Evolutionary conservation across 2,113 vertebrate species (phyloP), one percentile per base, ranked within the genome.

Genomic region (Hirundichthys speculiger): DNA sequence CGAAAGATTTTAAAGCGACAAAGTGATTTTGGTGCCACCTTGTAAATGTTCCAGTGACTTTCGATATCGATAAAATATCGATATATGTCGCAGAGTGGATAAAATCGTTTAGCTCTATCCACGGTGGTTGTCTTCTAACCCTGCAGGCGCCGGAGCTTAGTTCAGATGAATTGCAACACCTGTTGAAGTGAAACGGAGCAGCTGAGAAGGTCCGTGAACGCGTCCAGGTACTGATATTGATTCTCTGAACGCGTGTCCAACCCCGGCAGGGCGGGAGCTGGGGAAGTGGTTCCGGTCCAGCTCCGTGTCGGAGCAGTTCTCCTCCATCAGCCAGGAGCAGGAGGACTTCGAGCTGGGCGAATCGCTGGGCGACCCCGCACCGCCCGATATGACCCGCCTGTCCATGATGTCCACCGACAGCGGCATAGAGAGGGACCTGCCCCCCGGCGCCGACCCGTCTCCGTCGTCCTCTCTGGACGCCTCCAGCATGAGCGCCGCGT

Each of bases 361-460:
- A 20, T 57, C 93, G 0, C 69, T 87, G 0, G 21, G 49, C 0
- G 92, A 89, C 27, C 73, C 85, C 0, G 86, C 80, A 11, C 87
- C 86, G 0, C 86, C 86, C 0, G 83, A 92, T 70, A 87, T 88
- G 78, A 89, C 89, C 0, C 93, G 96, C 43, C 92, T 90, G 64
- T 99, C 97, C 0, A 24, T 98, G 68, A 88, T 97, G 68, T 98
- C 96, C 72, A 96, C 91, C 0, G 96, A 99, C 92, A 98, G 96
- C 0, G 96, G 96, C 39, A 99, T 99, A 0, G 96, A 96, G 50
- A 88, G 93, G n/a, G 97, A 98, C 86, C 75, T 98, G 41, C 90
- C 90, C 0, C 87, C 88, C 0, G 3, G 11, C 0, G 27, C 70
- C 0, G 95, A 95, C 25, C 43, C 46, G 0, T 64, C 46, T 4